Conservation (phyloP, 1,140 invertebrate genomes). For the Arion vulgaris region DNA sequence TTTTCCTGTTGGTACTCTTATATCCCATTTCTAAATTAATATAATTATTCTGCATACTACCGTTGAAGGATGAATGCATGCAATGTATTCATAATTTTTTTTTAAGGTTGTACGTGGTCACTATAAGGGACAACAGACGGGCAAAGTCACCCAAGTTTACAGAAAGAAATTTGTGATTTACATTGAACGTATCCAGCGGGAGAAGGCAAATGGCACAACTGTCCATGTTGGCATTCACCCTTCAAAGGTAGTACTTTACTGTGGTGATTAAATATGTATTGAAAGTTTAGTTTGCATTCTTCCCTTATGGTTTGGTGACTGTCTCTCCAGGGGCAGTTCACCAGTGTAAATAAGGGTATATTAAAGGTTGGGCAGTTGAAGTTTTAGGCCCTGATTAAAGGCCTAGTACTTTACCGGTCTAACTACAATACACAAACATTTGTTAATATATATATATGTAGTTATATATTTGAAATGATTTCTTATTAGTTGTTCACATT, state of each 20-base stretch:
- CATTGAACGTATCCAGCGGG: conserved; percentile 89
- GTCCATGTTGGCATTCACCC: neutral
- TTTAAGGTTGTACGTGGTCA: conserved; percentile 94
- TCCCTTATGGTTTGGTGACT: conserved; percentile 14
- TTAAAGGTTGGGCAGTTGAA: conserved; percentile 18
- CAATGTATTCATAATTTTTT: neutral
- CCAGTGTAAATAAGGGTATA: conserved; percentile 32
- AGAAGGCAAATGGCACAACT: conserved; percentile 72
- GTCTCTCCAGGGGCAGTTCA: neutral
- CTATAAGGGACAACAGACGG: conserved; percentile 98
- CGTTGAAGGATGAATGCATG: too few relatives aligned
- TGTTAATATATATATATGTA: too few relatives aligned
- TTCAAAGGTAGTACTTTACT: neutral
- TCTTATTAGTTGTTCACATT: too few relatives aligned
- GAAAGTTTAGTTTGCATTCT: too few relatives aligned
- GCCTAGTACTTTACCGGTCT: conserved; percentile 15
- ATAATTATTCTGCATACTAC: too few relatives aligned
- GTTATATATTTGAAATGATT: too few relatives aligned
- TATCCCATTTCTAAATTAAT: too few relatives aligned
- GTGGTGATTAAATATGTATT: neutral
- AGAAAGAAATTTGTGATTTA: conserved; percentile 99
- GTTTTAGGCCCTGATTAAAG: neutral
- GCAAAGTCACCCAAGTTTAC: conserved; percentile 98
- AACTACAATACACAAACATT: conserved; percentile 12
- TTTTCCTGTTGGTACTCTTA: too few relatives aligned